These are phyloP conservation scores for Euthynnus affinis DNA, from an alignment of 2,797 vertebrate species.

Conservation along the genomic window DNA sequence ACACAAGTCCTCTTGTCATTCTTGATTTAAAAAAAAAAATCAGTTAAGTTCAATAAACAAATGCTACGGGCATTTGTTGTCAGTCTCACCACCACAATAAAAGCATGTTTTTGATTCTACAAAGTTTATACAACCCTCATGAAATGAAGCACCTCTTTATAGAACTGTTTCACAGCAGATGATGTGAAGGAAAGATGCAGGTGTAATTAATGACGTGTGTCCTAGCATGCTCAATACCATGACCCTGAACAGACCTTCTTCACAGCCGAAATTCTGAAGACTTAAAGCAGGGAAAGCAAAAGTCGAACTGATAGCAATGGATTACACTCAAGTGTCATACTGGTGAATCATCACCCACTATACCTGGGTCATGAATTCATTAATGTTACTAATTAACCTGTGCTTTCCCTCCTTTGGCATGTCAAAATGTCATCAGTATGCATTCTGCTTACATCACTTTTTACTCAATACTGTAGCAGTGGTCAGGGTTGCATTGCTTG, in stretches of 20 bases:
- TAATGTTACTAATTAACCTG: not conserved
- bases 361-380: no score
- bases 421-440: no score
- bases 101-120: not conserved
- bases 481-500: no score
- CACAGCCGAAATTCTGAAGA: not conserved
- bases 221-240: not conserved
- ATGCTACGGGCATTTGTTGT: not conserved
- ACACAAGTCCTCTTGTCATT: not conserved
- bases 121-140: no score
- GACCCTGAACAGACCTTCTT: no score
- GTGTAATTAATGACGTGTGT: not conserved
- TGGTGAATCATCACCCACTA: not conserved
- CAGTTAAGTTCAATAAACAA: no score
- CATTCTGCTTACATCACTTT: no score
- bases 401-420: not conserved
- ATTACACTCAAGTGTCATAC: not conserved
- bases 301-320: not conserved
- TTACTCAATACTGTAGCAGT: no score
- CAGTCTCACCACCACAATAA: not conserved
- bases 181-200: not conserved
- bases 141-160: no score
- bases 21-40: not conserved
- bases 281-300: not conserved
- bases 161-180: not conserved